phyloP scores from a whole-genome alignment of 2,113 vertebrate genomes.

The Isichthys henryi region DNA sequence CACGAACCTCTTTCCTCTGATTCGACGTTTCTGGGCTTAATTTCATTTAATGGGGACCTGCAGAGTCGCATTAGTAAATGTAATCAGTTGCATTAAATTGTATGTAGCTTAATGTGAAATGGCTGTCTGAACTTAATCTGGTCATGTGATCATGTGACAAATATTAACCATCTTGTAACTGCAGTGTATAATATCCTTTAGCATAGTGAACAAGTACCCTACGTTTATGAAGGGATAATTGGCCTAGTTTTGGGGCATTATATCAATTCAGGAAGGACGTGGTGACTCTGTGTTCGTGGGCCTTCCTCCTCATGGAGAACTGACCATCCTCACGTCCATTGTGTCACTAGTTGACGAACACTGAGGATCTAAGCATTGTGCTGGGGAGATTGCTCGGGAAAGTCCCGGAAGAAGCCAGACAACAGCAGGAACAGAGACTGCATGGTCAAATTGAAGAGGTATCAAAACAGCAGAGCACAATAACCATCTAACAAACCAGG shows the following conservation, averaged over 20 bases:
- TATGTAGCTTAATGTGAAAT: not conserved
- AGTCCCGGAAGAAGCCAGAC: conserved; percentile 42
- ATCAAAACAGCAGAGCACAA: conserved; percentile 13
- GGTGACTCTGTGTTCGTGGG: not conserved
- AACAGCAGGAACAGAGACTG: conserved; percentile 45
- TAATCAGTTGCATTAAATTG: not conserved
- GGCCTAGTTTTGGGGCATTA: not conserved
- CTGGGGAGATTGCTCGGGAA: conserved; percentile 45
- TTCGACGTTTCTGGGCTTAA: not conserved
- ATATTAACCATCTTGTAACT: not conserved
- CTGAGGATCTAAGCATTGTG: conserved; percentile 41
- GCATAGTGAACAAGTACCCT: not conserved
- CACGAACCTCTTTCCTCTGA: not conserved
- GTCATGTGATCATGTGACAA: not conserved
- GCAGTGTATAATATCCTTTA: not conserved
- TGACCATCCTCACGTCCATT: conserved; percentile 15
- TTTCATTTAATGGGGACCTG: not conserved
- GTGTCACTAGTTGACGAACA: conserved; percentile 34
- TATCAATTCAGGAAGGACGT: not conserved
- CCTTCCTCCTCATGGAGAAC: not conserved
- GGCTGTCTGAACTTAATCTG: not conserved
- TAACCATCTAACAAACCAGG: not conserved
- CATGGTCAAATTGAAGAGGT: conserved; percentile 46
- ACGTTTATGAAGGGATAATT: not conserved
- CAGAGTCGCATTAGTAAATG: not conserved